Evolutionary conservation across 2,113 vertebrate species (phyloP).

Genomic region (Orientallactaga bullata): DNA sequence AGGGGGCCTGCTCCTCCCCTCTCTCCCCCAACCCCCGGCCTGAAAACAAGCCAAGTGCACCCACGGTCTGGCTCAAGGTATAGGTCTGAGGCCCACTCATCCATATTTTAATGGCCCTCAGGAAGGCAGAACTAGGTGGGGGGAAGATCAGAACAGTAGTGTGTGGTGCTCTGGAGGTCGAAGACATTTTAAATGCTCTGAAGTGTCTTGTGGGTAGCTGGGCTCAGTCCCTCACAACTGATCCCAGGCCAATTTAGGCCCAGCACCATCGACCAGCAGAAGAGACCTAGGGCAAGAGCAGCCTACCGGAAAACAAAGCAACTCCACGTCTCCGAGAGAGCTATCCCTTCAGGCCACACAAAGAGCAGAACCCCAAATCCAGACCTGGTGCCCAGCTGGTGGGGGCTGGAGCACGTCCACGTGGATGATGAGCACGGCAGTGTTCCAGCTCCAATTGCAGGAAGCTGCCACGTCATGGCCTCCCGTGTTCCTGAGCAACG

Average conservation of each 20-base stretch:
- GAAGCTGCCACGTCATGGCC: not conserved
- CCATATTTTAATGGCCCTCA: not conserved
- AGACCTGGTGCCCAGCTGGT: not conserved
- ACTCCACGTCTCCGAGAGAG: not conserved
- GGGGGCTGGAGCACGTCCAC: not conserved
- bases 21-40: not conserved
- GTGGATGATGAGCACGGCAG: not conserved
- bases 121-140: not conserved
- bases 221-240: not conserved
- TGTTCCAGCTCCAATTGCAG: not conserved
- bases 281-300: not conserved
- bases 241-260: not conserved
- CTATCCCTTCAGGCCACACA: not conserved
- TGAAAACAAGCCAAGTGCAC: constrained; percentile 55
- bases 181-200: not conserved
- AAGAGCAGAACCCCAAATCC: not conserved
- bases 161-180: not conserved
- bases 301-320: not conserved
- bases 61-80: not conserved
- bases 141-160: accelerated
- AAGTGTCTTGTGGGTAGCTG: not conserved
- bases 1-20: not conserved
- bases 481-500: accelerated
- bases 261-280: not conserved
- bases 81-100: not conserved